Conservation (phyloP, 35 echinoderm and acorn worm genomes). For the Heliocidaris tuberculata region DNA sequence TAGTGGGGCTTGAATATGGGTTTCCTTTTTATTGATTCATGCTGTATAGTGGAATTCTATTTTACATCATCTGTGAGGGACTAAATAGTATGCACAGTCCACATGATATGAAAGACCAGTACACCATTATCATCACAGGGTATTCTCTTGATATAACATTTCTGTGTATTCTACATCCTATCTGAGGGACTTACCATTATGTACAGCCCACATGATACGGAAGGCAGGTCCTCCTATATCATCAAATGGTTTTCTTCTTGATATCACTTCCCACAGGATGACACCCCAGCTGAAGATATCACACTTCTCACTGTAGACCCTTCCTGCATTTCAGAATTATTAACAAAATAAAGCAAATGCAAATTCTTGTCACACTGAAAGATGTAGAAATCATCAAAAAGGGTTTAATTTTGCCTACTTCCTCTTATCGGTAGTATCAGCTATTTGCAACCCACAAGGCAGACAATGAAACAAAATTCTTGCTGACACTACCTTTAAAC, state of each 20-base stretch:
- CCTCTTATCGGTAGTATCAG: too few relatives aligned
- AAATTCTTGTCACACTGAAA: too few relatives aligned
- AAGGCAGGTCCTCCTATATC: constrained; percentile 95
- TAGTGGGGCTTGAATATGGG: too few relatives aligned
- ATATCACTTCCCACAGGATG: constrained; percentile 97
- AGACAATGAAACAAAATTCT: too few relatives aligned
- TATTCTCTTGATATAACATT: constrained; percentile 41
- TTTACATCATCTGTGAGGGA: too few relatives aligned
- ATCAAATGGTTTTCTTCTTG: constrained; percentile 93
- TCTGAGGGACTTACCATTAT: constrained; percentile 74
- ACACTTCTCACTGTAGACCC: constrained; percentile 93
- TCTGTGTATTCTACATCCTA: too few relatives aligned
- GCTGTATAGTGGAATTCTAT: background rate
- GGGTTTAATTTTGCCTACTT: too few relatives aligned
- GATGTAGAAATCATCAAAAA: too few relatives aligned
- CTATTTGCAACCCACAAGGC: too few relatives aligned
- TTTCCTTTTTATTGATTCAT: too few relatives aligned
- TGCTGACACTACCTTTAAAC: too few relatives aligned
- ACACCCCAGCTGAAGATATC: constrained; percentile 99
- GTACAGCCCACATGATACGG: constrained; percentile 99
- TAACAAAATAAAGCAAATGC: background rate
- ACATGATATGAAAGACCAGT: too few relatives aligned
- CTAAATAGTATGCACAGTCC: constrained; percentile 52
- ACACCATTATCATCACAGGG: background rate
- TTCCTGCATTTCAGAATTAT: constrained; percentile 50